Conservation (phyloP, 2,888 invertebrate genomes). For the Galeopsomyia nigrocyanea region DNA sequence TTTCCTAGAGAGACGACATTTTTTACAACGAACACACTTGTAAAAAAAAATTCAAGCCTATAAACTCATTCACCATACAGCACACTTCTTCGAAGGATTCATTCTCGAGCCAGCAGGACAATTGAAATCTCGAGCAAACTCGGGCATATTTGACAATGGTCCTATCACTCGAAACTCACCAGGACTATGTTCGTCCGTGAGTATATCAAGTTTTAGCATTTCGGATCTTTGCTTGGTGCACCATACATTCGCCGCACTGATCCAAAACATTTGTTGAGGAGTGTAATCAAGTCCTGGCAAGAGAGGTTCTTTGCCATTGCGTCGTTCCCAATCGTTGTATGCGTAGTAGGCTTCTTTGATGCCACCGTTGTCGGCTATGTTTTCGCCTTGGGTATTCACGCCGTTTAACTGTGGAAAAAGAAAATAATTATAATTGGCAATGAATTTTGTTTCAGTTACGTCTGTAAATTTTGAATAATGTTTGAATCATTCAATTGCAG, state of each 20-base stretch:
- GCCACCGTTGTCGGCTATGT: slow-evolving; percentile 96
- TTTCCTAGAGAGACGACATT: too few relatives aligned
- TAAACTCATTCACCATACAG: slow-evolving; percentile 72
- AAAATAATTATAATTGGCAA: slow-evolving; percentile 9
- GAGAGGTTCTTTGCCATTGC: slow-evolving; percentile 76
- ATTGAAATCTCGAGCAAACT: slow-evolving; percentile 75
- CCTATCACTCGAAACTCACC: slow-evolving; percentile 75
- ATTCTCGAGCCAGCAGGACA: slow-evolving; percentile 74
- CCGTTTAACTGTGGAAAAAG: slow-evolving; percentile 82
- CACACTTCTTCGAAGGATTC: slow-evolving; percentile 76
- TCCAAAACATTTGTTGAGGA: slow-evolving; percentile 63
- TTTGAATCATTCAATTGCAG: too few relatives aligned
- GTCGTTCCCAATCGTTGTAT: slow-evolving; percentile 80
- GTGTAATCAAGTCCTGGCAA: slow-evolving; percentile 82
- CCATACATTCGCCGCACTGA: slow-evolving; percentile 69
- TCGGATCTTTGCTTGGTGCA: slow-evolving; percentile 75
- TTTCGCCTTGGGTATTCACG: slow-evolving; percentile 92
- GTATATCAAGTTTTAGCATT: slow-evolving; percentile 83
- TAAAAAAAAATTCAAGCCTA: background rate
- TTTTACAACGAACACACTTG: too few relatives aligned
- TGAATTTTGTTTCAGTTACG: background rate
- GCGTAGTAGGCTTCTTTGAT: slow-evolving; percentile 91
- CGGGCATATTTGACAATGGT: slow-evolving; percentile 74
- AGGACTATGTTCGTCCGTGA: slow-evolving; percentile 86
- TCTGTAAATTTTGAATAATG: too few relatives aligned